phyloP scores from a whole-genome alignment of 2,113 vertebrate genomes.

The Podarcis muralis region DNA sequence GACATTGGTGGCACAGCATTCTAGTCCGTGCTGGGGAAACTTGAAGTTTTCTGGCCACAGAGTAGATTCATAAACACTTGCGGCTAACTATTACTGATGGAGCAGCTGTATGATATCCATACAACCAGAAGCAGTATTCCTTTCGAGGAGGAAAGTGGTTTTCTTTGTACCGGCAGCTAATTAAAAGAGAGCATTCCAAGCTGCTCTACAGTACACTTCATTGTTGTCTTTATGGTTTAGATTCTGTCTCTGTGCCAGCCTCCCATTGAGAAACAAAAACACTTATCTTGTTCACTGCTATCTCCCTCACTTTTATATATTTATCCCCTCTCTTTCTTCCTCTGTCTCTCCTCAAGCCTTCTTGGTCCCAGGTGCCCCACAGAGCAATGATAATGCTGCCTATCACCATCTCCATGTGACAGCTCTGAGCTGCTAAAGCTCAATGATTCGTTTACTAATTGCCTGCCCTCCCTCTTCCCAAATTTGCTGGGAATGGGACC shows the following conservation, averaged over 20 bases:
- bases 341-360: conserved; percentile 40
- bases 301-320: conserved; percentile 67
- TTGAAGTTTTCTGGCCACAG: neutral
- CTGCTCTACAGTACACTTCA: conserved; percentile 56
- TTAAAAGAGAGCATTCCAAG: conserved; percentile 68
- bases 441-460: conserved; percentile 75
- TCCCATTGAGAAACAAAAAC: conserved; percentile 74
- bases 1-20: neutral
- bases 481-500: accelerated
- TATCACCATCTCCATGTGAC: conserved; percentile 66
- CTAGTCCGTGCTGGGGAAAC: neutral
- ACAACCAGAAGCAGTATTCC: conserved; percentile 10
- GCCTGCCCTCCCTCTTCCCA: neutral
- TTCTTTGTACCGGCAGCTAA: conserved; percentile 60
- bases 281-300: conserved; percentile 74
- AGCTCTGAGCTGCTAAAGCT: conserved; percentile 69
- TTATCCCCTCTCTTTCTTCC: conserved; percentile 55
- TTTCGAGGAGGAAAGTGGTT: conserved; percentile 48
- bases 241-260: conserved; percentile 65
- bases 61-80: neutral
- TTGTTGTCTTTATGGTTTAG: conserved; percentile 59
- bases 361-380: conserved; percentile 46
- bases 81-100: neutral
- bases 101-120: conserved; percentile 32
- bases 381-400: conserved; percentile 66